Evolutionary conservation across 2,797 vertebrate species (phyloP).

Genomic region (Intellagama lesueurii): DNA sequence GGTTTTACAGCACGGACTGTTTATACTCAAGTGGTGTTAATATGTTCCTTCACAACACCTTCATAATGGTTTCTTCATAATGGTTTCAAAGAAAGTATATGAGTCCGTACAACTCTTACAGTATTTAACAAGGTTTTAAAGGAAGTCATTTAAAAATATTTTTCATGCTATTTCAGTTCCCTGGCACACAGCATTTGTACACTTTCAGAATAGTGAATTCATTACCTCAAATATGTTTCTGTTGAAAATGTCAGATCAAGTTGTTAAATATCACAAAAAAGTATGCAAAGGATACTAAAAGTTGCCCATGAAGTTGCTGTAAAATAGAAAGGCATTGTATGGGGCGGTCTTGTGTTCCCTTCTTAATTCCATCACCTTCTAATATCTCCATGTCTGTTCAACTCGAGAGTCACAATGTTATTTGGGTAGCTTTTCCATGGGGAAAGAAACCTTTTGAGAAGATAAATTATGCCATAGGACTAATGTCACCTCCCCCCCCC

Average conservation of each 20-base stretch:
- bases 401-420: not conserved
- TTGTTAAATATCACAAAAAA: slow-evolving; percentile 17
- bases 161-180: slow-evolving; percentile 43
- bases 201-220: slow-evolving; percentile 28
- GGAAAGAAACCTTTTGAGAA: no score
- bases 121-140: slow-evolving; percentile 34
- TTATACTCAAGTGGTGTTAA: slow-evolving; percentile 58
- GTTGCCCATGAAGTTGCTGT: not conserved
- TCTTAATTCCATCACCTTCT: not conserved
- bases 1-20: slow-evolving; percentile 37
- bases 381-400: not conserved
- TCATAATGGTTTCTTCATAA: slow-evolving; percentile 38
- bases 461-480: no score
- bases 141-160: slow-evolving; percentile 51
- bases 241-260: not conserved
- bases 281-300: not conserved
- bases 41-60: slow-evolving; percentile 53
- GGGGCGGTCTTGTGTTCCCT: not conserved
- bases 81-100: slow-evolving; percentile 49
- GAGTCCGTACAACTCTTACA: slow-evolving; percentile 51
- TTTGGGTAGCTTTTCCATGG: no score
- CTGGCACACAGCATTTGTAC: slow-evolving; percentile 10
- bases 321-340: not conserved
- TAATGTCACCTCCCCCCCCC: no score
- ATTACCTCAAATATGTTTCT: not conserved